Percentiles rank a stretch among this genome's conserved stretches.
These are phyloP conservation scores for Linepithema humile DNA, from an alignment of 1,140 invertebrate genomes.

Conservation along the genomic window DNA sequence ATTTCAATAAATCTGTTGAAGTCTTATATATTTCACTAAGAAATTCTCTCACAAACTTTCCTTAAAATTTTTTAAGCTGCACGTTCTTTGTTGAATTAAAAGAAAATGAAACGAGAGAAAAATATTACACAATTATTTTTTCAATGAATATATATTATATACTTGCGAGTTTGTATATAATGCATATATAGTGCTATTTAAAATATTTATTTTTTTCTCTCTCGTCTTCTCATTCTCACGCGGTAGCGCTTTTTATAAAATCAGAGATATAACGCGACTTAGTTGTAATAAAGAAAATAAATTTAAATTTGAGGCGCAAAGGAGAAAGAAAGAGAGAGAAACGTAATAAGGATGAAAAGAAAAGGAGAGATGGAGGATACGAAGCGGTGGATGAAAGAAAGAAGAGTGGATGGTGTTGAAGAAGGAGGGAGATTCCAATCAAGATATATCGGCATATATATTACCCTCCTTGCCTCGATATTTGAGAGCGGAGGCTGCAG, in stretches of 20 bases:
- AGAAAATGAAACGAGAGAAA: background rate
- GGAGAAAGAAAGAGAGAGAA: background rate
- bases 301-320: constrained; percentile 35
- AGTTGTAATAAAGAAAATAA: constrained; percentile 41
- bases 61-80: background rate
- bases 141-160: background rate
- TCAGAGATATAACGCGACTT: constrained; percentile 19
- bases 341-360: background rate
- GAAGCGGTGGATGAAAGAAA: background rate
- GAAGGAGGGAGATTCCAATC: constrained; percentile 60
- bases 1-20: constrained; percentile 41
- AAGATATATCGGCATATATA: constrained; percentile 63
- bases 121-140: background rate
- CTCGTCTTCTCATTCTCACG: too few relatives aligned
- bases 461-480: constrained; percentile 54
- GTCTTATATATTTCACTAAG: background rate
- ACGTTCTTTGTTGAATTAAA: constrained; percentile 9
- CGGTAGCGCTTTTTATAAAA: constrained; percentile 16
- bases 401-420: constrained; percentile 22
- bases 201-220: background rate
- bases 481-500: constrained; percentile 35
- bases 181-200: background rate
- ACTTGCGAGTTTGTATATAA: background rate
- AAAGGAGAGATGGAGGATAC: background rate
- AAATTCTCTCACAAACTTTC: background rate